These are phyloP conservation scores for Philopotamus ludificatus DNA, from an alignment of 1,140 invertebrate species.

Conservation along the genomic window DNA sequence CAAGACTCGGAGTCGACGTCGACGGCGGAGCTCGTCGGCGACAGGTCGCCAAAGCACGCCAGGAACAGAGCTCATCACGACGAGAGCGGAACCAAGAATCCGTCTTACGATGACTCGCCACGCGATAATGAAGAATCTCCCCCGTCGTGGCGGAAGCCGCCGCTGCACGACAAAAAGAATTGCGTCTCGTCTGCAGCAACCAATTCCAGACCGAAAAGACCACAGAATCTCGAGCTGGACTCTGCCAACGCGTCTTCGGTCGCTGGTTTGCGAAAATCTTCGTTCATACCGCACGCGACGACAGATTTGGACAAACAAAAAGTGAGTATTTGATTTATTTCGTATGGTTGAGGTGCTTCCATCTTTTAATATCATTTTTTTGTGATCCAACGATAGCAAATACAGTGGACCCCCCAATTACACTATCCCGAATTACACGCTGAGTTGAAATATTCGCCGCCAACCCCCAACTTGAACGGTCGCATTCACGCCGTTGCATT, in stretches of 20 bases:
- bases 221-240: not conserved
- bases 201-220: not conserved
- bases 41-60: not conserved
- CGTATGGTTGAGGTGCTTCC: no score
- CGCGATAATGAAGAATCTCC: not conserved
- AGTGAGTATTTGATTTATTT: conserved; percentile 21
- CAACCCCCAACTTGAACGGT: no score
- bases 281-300: no score
- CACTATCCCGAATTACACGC: no score
- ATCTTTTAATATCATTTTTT: no score
- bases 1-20: no score
- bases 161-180: not conserved
- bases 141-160: not conserved
- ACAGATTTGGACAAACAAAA: conserved; percentile 15
- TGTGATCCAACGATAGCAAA: no score
- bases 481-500: no score
- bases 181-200: not conserved
- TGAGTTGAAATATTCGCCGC: no score
- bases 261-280: no score
- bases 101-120: not conserved
- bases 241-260: not conserved
- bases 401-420: no score
- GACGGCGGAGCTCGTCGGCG: not conserved
- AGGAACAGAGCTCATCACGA: not conserved
- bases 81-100: not conserved